Conservation (phyloP, 2,113 vertebrate genomes). For the Cygnus buccinator region DNA sequence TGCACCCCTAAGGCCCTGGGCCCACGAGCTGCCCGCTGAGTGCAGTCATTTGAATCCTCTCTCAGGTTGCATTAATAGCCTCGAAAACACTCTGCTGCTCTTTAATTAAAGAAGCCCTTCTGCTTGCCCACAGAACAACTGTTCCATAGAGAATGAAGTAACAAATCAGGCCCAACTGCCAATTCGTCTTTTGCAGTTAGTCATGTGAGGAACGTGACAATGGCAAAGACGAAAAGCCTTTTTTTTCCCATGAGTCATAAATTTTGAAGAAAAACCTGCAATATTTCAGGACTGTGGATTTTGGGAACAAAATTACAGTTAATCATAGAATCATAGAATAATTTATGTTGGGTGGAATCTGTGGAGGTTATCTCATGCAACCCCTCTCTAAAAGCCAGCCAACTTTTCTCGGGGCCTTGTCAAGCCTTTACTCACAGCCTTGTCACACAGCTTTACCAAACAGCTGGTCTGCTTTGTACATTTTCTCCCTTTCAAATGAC, state of each 20-base stretch:
- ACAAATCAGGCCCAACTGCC: slow-evolving; percentile 8
- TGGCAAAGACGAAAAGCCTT: slow-evolving; percentile 17
- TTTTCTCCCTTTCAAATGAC: neutral
- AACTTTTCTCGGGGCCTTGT: neutral
- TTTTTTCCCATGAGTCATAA: slow-evolving; percentile 38
- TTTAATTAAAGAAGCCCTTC: neutral
- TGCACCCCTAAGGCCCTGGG: neutral
- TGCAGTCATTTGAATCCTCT: neutral
- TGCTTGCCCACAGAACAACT: slow-evolving; percentile 6
- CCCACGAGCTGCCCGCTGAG: neutral
- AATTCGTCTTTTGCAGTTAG: slow-evolving; percentile 13
- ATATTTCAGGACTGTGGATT: slow-evolving; percentile 35
- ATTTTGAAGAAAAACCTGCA: slow-evolving; percentile 36
- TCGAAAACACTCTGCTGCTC: neutral
- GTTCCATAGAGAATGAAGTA: neutral
- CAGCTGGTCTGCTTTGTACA: neutral
- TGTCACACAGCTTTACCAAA: neutral
- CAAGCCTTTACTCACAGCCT: neutral
- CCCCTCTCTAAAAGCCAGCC: neutral
- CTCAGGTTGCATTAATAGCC: neutral
- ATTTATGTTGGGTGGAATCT: neutral
- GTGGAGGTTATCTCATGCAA: neutral
- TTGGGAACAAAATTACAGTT: slow-evolving; percentile 32
- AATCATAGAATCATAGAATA: slow-evolving; percentile 13
- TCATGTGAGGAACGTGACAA: neutral